Evolutionary conservation across 2,888 invertebrate genomes (phyloP).

Genomic region (Eupithecia insigniata): DNA sequence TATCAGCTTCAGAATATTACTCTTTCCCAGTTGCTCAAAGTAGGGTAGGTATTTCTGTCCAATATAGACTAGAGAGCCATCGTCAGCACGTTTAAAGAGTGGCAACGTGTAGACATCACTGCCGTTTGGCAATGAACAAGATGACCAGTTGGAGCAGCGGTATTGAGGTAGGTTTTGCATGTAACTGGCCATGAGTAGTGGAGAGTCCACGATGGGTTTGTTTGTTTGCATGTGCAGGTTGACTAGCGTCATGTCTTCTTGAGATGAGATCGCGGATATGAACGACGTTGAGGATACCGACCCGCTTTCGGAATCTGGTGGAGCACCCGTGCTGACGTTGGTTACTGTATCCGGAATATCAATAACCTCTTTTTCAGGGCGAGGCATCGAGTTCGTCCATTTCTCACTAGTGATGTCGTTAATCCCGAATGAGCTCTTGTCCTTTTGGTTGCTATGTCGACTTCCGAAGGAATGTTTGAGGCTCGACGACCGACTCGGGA

Average conservation of each 20-base stretch:
- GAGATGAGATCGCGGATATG: conserved; percentile 95
- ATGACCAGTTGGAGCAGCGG: conserved; percentile 90
- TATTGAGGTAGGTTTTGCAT: conserved; percentile 95
- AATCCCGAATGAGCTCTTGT: conserved; percentile 84
- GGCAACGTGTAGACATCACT: conserved; percentile 91
- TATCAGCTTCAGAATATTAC: conserved; percentile 71
- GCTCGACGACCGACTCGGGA: conserved; percentile 87
- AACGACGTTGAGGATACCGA: conserved; percentile 93
- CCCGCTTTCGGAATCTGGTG: conserved; percentile 89
- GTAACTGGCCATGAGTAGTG: conserved; percentile 97
- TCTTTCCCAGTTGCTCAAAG: conserved; percentile 71
- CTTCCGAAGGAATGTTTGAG: conserved; percentile 86
- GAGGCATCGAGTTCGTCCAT: conserved; percentile 71
- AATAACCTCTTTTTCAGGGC: conserved; percentile 58
- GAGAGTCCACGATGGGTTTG: conserved; percentile 95
- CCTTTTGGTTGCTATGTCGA: conserved; percentile 74
- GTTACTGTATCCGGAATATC: conserved; percentile 75
- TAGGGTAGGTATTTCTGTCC: conserved; percentile 82
- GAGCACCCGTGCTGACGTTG: conserved; percentile 72
- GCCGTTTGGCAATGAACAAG: conserved; percentile 88
- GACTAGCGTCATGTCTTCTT: conserved; percentile 95
- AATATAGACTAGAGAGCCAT: conserved; percentile 90
- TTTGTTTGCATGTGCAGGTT: conserved; percentile 97
- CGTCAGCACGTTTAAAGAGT: conserved; percentile 90
- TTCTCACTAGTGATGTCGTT: conserved; percentile 74